Conservation (phyloP, 2,888 invertebrate genomes). For the Leptopterna dolabrata region DNA sequence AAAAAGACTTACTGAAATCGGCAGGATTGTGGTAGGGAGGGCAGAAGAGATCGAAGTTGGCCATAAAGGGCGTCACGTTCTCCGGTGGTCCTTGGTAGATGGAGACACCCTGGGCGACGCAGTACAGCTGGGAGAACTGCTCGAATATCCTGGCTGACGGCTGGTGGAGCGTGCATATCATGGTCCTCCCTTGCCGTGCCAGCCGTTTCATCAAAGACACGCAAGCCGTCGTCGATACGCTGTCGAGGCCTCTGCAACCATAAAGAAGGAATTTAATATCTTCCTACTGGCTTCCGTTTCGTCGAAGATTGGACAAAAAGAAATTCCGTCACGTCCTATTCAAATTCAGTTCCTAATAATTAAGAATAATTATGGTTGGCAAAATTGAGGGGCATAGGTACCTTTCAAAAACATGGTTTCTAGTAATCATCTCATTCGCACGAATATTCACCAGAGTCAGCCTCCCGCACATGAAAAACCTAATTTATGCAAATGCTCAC, state of each 20-base stretch:
- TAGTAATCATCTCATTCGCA: no score
- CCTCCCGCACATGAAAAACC: neutral
- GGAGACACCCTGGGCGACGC: constrained; percentile 83
- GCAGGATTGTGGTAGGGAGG: constrained; percentile 96
- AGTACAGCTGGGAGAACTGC: constrained; percentile 91
- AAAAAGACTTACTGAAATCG: constrained; percentile 82
- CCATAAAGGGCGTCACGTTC: constrained; percentile 81
- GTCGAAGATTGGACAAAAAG: neutral
- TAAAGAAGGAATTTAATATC: neutral
- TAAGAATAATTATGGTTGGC: no score
- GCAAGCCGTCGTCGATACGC: constrained; percentile 87
- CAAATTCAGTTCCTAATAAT: no score
- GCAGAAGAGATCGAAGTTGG: constrained; percentile 80
- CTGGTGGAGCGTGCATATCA: constrained; percentile 94
- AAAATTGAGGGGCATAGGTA: no score
- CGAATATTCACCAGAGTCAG: no score
- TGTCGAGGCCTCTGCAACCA: constrained; percentile 84
- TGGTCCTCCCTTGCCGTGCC: constrained; percentile 86
- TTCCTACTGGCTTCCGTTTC: neutral
- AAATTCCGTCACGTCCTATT: neutral
- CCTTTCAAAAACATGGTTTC: no score
- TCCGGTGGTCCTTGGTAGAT: constrained; percentile 84
- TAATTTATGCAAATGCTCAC: neutral
- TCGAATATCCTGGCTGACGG: constrained; percentile 93
- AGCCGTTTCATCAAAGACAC: constrained; percentile 82